Evolutionary conservation across 64 coral and sea anemone species (phyloP), one percentile per base, ranked within the genome.

Genomic region (Dendronephthya gigantea): DNA sequence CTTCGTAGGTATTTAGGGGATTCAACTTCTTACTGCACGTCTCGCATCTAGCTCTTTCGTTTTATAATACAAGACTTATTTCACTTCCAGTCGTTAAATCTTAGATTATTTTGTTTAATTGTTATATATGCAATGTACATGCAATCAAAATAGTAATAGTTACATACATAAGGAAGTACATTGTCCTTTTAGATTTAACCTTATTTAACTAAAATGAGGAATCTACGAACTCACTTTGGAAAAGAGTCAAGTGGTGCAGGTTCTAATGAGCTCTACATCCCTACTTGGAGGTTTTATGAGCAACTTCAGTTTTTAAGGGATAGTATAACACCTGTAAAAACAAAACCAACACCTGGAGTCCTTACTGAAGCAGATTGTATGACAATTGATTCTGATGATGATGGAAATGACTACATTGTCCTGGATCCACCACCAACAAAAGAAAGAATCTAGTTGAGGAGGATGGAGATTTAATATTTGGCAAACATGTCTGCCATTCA

Each of bases 381-480:
- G 23, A 8, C 50, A 52, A 10, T 52, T 52, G 50, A 52, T 1
- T 52, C 50, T 16, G 0, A 85, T 85, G 84, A 85, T 65, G 84
- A 85, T 7, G 84, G 59, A 85, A 85, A 85, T 8, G 65, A 58
- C 11, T 29, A 66, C 84, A 52, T 52, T 2, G 50, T 52, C 50
- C 50, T 52, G 13, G 1, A 52, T 52, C 50, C 50, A 52, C 50
- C 1, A 52, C 50, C 9, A 87, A 51, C 41, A 87, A 83, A 23
- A 87, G 75, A 36, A 37, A 50, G 23, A 83, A 45, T 16, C 25
- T 39, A 82, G 49, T 27, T 0, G 90, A 87, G 15, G 85, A 91
- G 45, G 90, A 87, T 91, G 89, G 74, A 90, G 84, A 87, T 48
- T 68, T 32, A 43, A 39, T 91, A 82, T 91, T 87, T 47, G 90